Base-by-base conservation (phyloP, 2,888 invertebrate genomes). In the Xylota segnis region DNA sequence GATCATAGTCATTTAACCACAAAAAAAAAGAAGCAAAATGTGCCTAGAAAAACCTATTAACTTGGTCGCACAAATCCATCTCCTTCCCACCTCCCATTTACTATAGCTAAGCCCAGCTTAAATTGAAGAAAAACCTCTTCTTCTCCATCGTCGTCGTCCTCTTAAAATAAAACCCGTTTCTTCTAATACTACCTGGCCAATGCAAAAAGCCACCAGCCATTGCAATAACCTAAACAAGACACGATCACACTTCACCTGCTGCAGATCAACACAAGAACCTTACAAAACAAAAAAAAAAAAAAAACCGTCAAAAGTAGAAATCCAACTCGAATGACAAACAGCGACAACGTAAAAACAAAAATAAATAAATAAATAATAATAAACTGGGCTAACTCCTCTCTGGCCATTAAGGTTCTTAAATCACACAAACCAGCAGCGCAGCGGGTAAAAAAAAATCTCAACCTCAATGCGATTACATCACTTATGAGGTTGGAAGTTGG, bases 401-500 rank as follows among this genome's bases (percentile, higher is more conserved):
- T 65, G 40, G 52, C 45, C 65, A 79, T 79, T 65, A 63, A 58
- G 56, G 78, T 83, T 79, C 74, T 70, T 68, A 75, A 79, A 84
- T 79, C 79, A 65, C 78, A 50, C 68, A 68, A 61, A 32, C 59
- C 54, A 56, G 59, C 16, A 12, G 71, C 37, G 40, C 27, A 40
- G 50, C 2, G 16, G 12, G n/a, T 2, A 61, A 50, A 66, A 59
- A 37, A 66, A 65, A 23, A 56, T 29, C 23, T n/a, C 58, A 79
- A 54, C 84, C 68, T 81, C 75, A 79, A 63, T 75, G 70, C 70
- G 75, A 79, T 84, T 84, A 81, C 84, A 84, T 84, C 84, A 84
- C 59, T 76, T 32, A 54, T 71, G 54, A 71, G 71, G 71, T 78
- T 83, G 47, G 56, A 70, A 61, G 63, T 65, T 71, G 84, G 50